Percentiles rank a stretch among this genome's conserved stretches.
phyloP scores from a whole-genome alignment of 2,797 vertebrate species.

The Lacerta viridis region DNA sequence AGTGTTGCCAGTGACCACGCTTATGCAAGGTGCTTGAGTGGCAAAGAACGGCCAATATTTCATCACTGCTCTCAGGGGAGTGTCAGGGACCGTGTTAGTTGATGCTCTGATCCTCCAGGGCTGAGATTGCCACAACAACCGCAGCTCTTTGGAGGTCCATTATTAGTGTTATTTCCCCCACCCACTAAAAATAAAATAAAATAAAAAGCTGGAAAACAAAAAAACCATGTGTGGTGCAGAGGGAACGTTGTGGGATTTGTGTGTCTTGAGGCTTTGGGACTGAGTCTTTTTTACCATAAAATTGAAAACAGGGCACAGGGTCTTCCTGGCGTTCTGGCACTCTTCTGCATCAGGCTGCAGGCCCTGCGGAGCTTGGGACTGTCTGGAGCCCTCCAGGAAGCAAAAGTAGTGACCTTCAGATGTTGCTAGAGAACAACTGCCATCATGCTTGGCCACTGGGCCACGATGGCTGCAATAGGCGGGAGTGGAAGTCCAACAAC shows the following conservation, averaged over 20 bases:
- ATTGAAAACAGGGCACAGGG: background rate
- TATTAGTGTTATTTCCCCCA: constrained; percentile 59
- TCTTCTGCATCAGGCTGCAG: background rate
- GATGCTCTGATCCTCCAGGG: constrained; percentile 69
- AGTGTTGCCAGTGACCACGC: constrained; percentile 46
- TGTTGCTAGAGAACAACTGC: background rate
- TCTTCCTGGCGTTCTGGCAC: background rate
- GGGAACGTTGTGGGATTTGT: background rate
- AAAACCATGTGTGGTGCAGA: background rate
- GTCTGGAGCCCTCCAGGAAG: background rate
- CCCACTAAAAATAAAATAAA: background rate
- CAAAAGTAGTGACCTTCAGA: too few relatives aligned
- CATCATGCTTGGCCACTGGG: background rate
- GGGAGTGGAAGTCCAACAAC: too few relatives aligned
- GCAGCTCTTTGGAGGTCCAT: constrained; percentile 72
- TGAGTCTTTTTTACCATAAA: background rate
- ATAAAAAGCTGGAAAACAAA: background rate
- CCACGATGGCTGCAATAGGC: background rate
- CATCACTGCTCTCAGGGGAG: constrained; percentile 80
- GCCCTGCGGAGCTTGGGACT: background rate
- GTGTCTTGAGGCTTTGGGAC: background rate
- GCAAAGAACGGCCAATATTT: constrained; percentile 76
- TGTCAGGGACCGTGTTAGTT: constrained; percentile 57
- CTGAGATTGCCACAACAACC: constrained; percentile 75
- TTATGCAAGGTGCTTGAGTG: constrained; percentile 53